Evolutionary conservation across 2,888 invertebrate genomes (phyloP).

Genomic region (Drosophila cognata): DNA sequence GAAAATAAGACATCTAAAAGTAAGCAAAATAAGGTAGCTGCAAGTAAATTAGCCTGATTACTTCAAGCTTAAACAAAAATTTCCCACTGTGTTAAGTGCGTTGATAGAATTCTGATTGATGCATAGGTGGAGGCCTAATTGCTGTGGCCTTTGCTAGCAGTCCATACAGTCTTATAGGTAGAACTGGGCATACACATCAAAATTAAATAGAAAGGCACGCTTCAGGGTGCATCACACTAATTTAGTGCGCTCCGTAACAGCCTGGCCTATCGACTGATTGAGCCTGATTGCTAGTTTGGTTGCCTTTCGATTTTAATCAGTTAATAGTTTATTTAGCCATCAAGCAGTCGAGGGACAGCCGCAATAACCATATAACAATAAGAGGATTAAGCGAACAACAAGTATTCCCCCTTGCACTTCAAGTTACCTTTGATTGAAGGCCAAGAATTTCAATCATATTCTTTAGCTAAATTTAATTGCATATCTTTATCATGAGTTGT

Average conservation of each 20-base stretch:
- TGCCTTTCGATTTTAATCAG: conserved; percentile 73
- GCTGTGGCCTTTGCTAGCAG: conserved; percentile 50
- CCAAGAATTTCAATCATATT: background rate
- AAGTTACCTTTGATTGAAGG: background rate
- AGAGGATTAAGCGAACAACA: background rate
- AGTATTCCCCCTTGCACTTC: background rate
- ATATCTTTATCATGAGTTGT: background rate
- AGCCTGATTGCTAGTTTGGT: conserved; percentile 67
- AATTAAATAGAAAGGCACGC: conserved; percentile 72
- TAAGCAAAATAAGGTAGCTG: background rate
- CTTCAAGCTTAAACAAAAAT: background rate
- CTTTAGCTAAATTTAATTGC: background rate
- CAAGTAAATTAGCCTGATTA: background rate
- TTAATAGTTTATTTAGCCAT: conserved; percentile 80
- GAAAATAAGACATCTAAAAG: background rate
- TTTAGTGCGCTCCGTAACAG: conserved; percentile 52
- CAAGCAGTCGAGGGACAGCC: conserved; percentile 17
- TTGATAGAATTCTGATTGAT: conserved; percentile 59
- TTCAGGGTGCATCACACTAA: conserved; percentile 47
- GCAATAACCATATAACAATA: conserved; percentile 4
- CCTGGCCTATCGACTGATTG: conserved; percentile 38
- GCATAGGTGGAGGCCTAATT: conserved; percentile 50
- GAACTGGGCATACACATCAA: conserved; percentile 33
- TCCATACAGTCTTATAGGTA: conserved; percentile 11
- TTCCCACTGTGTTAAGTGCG: conserved; percentile 32